Base-by-base conservation (phyloP, 1,140 invertebrate species). In the Drosophila rhopaloa region DNA sequence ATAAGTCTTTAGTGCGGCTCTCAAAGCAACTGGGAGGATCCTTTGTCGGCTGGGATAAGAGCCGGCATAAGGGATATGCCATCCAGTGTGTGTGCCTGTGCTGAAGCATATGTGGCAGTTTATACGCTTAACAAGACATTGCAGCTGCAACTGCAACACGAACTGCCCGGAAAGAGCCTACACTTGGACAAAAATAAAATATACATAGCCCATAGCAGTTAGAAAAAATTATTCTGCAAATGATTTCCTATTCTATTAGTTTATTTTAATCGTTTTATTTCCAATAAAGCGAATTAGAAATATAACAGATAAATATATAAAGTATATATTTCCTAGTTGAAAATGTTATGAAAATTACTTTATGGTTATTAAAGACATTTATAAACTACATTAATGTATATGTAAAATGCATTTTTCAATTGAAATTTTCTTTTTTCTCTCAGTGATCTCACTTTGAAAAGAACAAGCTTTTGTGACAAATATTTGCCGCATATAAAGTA, bases 1-100 rank as follows among this genome's bases (percentile, higher is more conserved):
- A 77, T 81, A 83, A 84, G 81, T 79, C 81, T 79, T 83, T 83
- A 73, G 77, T 61, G 57, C 38, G 29, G 58, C 70, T 75, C 57
- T 61, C 63, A 81, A 76, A 79, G 81, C 58, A 47, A 66, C 48
- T 67, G 13, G 48, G 40, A 50, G 62, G 55, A 48, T 41, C 46
- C 79, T 61, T 78, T 78, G 56, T 66, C 55, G 57, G 51, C 50
- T 35, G 19, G 47, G 51, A 51, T 73, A 76, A 53, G 46, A 32
- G 40, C 51, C 19, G 58, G 59, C 59, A 61, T 66, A 44, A 68
- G 48, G 56, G 76, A 59, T 53, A 47, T 58, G 46, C 48, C 63
- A 43, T 48, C 19, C 32, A 54, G 13, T 46, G 41, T 67, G 43
- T 62, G 13, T 63, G 29, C 44, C 27, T 75, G 46, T 29, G 61